phyloP scores from a whole-genome alignment of 2,113 vertebrate species.

The Microtus oregoni region DNA sequence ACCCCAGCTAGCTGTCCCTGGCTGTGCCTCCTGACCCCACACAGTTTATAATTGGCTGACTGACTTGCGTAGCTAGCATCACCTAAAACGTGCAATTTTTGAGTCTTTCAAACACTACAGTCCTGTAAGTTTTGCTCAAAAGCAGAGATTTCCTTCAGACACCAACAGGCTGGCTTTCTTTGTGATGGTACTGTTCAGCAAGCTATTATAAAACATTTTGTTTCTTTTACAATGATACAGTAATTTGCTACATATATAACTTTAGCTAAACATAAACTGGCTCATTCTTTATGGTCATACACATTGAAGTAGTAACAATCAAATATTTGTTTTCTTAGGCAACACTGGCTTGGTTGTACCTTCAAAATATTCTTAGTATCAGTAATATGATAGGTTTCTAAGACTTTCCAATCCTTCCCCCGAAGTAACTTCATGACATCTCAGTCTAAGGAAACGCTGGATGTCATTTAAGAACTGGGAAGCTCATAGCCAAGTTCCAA shows the following conservation, averaged over 20 bases:
- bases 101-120: slow-evolving; percentile 41
- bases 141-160: not conserved
- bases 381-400: not conserved
- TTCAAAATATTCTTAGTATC: not conserved
- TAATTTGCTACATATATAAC: not conserved
- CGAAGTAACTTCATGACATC: not conserved
- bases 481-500: not conserved
- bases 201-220: slow-evolving; percentile 40
- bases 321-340: slow-evolving; percentile 23
- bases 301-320: slow-evolving; percentile 19
- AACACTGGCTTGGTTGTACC: not conserved
- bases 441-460: not conserved
- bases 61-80: not conserved
- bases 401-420: not conserved
- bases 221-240: slow-evolving; percentile 25
- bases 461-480: slow-evolving; percentile 10
- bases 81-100: slow-evolving; percentile 41
- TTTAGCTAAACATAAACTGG: slow-evolving; percentile 30
- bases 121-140: slow-evolving; percentile 48
- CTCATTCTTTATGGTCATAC: slow-evolving; percentile 22
- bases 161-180: slow-evolving; percentile 24
- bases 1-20: not conserved
- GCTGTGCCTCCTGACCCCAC: not conserved
- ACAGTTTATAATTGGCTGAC: not conserved
- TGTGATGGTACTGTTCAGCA: not conserved